Evolutionary conservation across 1,140 invertebrate species (phyloP).

Genomic region (Hormaphis cornu): DNA sequence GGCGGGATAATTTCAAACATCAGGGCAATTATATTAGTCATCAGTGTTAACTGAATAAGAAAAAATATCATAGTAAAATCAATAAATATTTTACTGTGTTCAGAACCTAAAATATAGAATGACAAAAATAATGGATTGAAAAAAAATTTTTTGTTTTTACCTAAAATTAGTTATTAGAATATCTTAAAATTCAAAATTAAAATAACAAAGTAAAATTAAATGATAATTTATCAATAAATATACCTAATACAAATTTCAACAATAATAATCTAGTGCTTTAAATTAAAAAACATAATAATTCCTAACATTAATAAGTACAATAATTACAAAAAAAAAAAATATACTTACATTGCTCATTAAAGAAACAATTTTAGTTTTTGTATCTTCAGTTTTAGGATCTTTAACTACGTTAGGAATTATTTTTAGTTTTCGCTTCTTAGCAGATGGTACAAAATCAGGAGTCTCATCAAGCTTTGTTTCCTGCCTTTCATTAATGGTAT

Average conservation of each 20-base stretch:
- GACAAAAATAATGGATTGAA: too few relatives aligned
- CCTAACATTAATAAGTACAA: background rate
- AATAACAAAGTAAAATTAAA: too few relatives aligned
- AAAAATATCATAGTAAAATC: too few relatives aligned
- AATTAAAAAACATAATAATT: background rate
- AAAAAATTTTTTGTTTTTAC: too few relatives aligned
- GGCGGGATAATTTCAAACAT: too few relatives aligned
- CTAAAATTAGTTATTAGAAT: too few relatives aligned
- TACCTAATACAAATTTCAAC: background rate
- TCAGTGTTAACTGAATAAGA: too few relatives aligned
- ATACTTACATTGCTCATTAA: constrained; percentile 9
- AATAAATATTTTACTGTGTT: too few relatives aligned
- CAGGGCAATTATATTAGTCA: too few relatives aligned
- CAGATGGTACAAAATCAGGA: background rate
- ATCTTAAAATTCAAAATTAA: too few relatives aligned
- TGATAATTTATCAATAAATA: too few relatives aligned
- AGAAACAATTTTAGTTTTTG: background rate
- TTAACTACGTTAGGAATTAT: constrained; percentile 23
- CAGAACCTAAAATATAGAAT: too few relatives aligned
- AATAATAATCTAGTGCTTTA: background rate
- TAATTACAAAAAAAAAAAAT: background rate
- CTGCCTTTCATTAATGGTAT: constrained; percentile 11
- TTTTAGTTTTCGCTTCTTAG: constrained; percentile 16
- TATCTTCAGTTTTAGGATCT: background rate
- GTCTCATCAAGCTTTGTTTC: background rate